A percentile compares a stretch with the other conserved stretches of the same genome.
phyloP scores from a whole-genome alignment of 2,113 vertebrate genomes.

The Lagopus leucura region DNA sequence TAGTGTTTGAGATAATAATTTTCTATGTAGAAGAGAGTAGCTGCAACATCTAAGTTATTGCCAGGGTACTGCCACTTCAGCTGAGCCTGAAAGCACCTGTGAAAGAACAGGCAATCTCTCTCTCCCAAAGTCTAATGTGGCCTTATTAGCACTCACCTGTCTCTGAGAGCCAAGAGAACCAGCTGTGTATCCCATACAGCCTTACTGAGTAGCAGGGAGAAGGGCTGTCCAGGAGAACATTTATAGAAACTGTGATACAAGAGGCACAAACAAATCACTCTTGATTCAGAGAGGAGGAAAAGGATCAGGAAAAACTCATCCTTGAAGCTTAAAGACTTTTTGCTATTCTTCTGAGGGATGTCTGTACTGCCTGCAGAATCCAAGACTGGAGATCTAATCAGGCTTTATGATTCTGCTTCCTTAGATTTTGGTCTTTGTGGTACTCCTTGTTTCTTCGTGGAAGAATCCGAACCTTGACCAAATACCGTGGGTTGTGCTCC shows the following conservation, averaged over 20 bases:
- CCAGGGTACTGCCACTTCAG: neutral
- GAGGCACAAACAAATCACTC: fast-evolving
- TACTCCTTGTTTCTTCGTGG: neutral
- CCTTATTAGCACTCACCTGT: neutral
- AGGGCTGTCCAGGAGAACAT: neutral
- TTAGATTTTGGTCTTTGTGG: neutral
- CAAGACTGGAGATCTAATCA: too few relatives aligned
- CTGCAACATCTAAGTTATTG: neutral
- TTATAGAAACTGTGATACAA: neutral
- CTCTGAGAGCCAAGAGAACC: neutral
- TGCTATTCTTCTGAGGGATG: neutral
- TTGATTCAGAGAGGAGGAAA: neutral
- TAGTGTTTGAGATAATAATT: neutral
- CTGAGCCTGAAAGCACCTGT: neutral
- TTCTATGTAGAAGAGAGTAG: neutral
- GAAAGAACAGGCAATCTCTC: neutral
- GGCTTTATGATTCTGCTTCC: neutral
- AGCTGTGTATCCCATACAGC: neutral
- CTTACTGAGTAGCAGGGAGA: neutral
- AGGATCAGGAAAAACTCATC: neutral
- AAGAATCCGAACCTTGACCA: neutral
- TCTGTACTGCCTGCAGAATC: neutral
- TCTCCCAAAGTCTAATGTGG: neutral
- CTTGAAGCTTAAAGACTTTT: neutral
- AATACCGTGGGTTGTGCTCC: neutral